Percentiles rank a stretch among this genome's conserved stretches.
These are phyloP conservation scores for Dasypolia templi DNA, from an alignment of 2,888 invertebrate genomes.

Conservation along the genomic window DNA sequence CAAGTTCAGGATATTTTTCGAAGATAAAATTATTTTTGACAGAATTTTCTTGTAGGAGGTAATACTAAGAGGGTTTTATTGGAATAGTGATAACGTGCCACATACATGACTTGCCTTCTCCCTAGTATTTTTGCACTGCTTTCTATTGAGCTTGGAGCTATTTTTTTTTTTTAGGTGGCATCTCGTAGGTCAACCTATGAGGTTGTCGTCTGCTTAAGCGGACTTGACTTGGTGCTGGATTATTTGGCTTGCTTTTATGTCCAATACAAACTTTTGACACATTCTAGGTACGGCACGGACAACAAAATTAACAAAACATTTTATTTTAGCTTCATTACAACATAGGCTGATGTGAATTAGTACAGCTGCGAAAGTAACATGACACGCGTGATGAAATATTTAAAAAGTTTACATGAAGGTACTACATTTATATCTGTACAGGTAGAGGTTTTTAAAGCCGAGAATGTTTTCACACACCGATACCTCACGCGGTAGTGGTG, in stretches of 20 bases:
- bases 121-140: not conserved
- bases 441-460: conserved; percentile 23
- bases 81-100: not conserved
- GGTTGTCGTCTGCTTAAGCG: too few species aligned
- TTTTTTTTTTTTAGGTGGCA: too few species aligned
- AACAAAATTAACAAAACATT: conserved; percentile 15
- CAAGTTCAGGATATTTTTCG: conserved; percentile 23
- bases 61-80: not conserved
- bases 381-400: conserved; percentile 55
- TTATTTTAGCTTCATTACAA: conserved; percentile 33
- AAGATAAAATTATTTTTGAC: not conserved
- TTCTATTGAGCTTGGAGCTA: too few species aligned
- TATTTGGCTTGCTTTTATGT: too few species aligned
- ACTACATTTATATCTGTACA: conserved; percentile 15
- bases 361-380: conserved; percentile 37
- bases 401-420: conserved; percentile 30
- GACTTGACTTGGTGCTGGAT: not conserved
- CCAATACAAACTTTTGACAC: conserved; percentile 4
- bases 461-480: conserved; percentile 55
- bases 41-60: not conserved
- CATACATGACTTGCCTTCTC: not conserved
- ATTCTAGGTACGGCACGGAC: not conserved
- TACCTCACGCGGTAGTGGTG: conserved; percentile 20
- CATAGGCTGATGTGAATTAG: conserved; percentile 42
- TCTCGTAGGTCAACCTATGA: too few species aligned